Conservation (phyloP, 2,113 vertebrate species). For the Dipodomys stephensi region DNA sequence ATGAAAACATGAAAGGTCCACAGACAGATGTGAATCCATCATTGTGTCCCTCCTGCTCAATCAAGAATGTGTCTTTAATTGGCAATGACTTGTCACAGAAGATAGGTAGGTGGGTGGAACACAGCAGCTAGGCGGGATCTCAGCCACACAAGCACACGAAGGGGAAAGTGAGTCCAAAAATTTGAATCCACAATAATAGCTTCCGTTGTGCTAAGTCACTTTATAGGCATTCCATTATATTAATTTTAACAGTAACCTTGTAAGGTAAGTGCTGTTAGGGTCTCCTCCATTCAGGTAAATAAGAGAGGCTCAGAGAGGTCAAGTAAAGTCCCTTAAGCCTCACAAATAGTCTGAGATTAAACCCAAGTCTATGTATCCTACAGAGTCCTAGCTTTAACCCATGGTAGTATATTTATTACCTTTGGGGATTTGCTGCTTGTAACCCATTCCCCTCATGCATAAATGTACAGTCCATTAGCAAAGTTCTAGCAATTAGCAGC, state of each 20-base stretch:
- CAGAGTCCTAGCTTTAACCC: background rate
- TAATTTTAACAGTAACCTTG: background rate
- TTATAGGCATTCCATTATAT: background rate
- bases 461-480: slow-evolving; percentile 58
- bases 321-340: background rate
- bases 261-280: background rate
- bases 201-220: background rate
- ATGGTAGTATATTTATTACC: background rate
- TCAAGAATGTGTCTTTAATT: slow-evolving; percentile 2
- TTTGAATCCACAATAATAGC: background rate
- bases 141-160: background rate
- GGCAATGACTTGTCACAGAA: background rate
- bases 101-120: background rate
- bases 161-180: background rate
- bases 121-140: background rate
- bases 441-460: slow-evolving; percentile 20
- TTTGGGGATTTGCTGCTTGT: slow-evolving; percentile 33
- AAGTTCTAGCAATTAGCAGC: slow-evolving; percentile 57
- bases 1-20: background rate
- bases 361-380: background rate
- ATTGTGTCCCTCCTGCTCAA: background rate
- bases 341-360: slow-evolving; percentile 26
- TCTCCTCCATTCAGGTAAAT: background rate
- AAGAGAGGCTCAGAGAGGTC: slow-evolving; percentile 26
- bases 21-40: background rate